phyloP scores from a whole-genome alignment of 2,888 invertebrate genomes.

The Amaurobius ferox region DNA sequence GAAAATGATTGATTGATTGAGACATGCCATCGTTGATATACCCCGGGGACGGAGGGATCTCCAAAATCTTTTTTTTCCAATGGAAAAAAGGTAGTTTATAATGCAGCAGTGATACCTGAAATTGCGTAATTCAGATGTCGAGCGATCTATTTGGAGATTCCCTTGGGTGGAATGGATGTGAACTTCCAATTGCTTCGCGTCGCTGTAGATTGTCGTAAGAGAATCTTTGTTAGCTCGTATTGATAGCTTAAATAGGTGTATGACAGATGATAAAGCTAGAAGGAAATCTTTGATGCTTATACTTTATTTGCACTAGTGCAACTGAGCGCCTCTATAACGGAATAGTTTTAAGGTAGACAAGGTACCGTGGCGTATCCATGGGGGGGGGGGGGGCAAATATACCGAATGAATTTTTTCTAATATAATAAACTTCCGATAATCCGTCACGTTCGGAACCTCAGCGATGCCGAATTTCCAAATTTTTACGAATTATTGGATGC shows the following conservation, averaged over 20 bases:
- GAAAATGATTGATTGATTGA: conserved; percentile 47
- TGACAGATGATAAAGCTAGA: neutral
- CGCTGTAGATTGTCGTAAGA: neutral
- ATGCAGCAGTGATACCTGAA: neutral
- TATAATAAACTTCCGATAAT: too few relatives aligned
- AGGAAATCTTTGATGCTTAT: too few relatives aligned
- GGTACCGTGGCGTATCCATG: too few relatives aligned
- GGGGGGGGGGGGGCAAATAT: too few relatives aligned
- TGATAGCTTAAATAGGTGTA: neutral
- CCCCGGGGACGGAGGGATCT: neutral
- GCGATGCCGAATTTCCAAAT: too few relatives aligned
- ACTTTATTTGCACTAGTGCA: too few relatives aligned
- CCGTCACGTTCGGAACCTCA: too few relatives aligned
- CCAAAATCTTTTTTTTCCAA: neutral
- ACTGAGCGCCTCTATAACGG: too few relatives aligned
- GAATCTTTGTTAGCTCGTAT: neutral
- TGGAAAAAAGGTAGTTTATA: neutral
- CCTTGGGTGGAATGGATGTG: neutral
- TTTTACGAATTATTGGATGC: too few relatives aligned
- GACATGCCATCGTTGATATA: conserved; percentile 12
- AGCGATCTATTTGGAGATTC: neutral
- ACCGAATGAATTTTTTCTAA: too few relatives aligned
- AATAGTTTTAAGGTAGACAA: too few relatives aligned
- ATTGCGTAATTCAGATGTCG: neutral
- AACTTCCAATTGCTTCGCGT: neutral